Evolutionary conservation across 2,888 invertebrate species (phyloP).

Genomic region (Tiliacea aurago): DNA sequence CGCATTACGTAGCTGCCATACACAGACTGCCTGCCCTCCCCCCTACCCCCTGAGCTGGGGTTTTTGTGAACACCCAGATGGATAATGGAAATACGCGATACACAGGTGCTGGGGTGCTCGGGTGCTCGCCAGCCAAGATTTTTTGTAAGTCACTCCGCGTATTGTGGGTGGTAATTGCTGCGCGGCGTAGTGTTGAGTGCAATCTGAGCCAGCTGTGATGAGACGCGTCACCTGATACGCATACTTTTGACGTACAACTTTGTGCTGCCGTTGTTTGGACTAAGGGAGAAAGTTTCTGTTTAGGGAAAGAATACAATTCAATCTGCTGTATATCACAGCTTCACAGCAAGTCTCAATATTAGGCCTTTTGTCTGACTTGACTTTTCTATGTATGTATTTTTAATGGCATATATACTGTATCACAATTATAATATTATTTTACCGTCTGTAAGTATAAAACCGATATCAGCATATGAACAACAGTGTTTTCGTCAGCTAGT

Average conservation of each 20-base stretch:
- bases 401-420: background rate
- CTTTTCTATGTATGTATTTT: background rate
- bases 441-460: background rate
- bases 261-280: background rate
- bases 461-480: background rate
- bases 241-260: background rate
- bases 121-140: slow-evolving; percentile 2
- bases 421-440: background rate
- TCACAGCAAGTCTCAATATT: too few species aligned
- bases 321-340: background rate
- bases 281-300: background rate
- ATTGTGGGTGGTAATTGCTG: slow-evolving; percentile 6
- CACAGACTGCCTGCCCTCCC: slow-evolving; percentile 36
- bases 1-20: slow-evolving; percentile 61
- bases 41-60: slow-evolving; percentile 2
- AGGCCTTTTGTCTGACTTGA: background rate
- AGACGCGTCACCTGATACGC: background rate
- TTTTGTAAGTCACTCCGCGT: slow-evolving; percentile 21
- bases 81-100: slow-evolving; percentile 51
- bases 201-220: background rate
- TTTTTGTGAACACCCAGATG: slow-evolving; percentile 43
- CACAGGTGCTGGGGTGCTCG: background rate
- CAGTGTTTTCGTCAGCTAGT: background rate
- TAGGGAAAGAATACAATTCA: background rate
- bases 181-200: background rate